phyloP scores from a whole-genome alignment of 2,113 vertebrate species.

The Calcarius ornatus region DNA sequence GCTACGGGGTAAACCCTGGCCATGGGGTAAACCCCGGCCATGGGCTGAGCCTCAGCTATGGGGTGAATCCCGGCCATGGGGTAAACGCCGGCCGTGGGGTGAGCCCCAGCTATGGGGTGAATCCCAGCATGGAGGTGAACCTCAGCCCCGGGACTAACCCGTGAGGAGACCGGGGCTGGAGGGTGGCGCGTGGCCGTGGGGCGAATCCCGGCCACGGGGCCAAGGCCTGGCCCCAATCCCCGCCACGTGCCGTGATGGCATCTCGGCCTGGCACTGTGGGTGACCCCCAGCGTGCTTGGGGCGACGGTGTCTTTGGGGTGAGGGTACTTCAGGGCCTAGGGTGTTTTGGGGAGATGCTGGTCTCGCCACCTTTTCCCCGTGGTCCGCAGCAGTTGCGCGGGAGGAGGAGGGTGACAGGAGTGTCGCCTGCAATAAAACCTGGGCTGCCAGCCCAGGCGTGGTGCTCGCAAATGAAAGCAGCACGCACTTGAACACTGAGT shows the following conservation, averaged over 20 bases:
- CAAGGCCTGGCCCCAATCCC: rapidly evolving
- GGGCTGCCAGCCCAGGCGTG: background rate
- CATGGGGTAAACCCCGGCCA: background rate
- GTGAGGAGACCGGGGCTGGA: rapidly evolving
- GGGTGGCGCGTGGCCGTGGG: background rate
- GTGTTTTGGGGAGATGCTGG: rapidly evolving
- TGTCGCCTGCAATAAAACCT: background rate
- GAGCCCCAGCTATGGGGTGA: rapidly evolving
- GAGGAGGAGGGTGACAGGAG: background rate
- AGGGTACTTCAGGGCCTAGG: background rate
- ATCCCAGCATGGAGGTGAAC: rapidly evolving
- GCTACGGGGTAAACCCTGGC: background rate
- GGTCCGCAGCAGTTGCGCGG: rapidly evolving
- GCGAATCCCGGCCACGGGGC: background rate
- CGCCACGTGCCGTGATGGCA: rapidly evolving
- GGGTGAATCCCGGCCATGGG: rapidly evolving
- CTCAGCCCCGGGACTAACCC: background rate
- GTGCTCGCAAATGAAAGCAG: background rate
- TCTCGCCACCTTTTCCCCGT: rapidly evolving
- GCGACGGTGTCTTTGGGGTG: background rate
- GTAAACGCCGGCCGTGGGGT: background rate
- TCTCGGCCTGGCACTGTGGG: rapidly evolving
- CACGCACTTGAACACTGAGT: rapidly evolving
- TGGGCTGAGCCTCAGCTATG: rapidly evolving
- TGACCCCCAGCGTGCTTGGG: rapidly evolving